phyloP scores from a whole-genome alignment of 1,140 invertebrate genomes.

The Campodea augens region DNA sequence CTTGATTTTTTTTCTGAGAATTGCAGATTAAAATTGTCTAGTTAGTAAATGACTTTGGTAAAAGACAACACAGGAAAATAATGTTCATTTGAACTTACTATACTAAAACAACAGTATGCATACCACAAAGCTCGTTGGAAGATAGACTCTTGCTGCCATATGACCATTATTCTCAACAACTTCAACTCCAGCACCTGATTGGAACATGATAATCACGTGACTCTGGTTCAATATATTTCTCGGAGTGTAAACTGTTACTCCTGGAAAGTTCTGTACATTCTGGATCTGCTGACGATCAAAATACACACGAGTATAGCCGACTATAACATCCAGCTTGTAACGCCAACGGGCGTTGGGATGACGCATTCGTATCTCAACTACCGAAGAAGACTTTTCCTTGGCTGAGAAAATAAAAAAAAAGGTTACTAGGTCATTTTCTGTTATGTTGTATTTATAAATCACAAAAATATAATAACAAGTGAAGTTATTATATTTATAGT shows the following conservation, averaged over 20 bases:
- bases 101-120: too few relatives aligned
- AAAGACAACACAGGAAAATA: too few relatives aligned
- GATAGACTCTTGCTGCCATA: constrained; percentile 62
- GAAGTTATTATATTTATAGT: too few relatives aligned
- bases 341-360: constrained; percentile 71
- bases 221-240: constrained; percentile 82
- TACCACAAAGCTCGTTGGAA: constrained; percentile 77
- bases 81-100: too few relatives aligned
- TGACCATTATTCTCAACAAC: constrained; percentile 76
- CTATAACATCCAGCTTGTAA: constrained; percentile 76
- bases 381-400: constrained; percentile 59
- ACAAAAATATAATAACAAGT: too few relatives aligned
- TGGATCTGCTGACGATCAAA: constrained; percentile 81
- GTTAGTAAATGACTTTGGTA: too few relatives aligned
- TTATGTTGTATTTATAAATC: too few relatives aligned
- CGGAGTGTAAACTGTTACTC: constrained; percentile 77
- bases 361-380: constrained; percentile 64
- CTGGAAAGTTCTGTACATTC: constrained; percentile 76
- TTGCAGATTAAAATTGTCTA: too few relatives aligned
- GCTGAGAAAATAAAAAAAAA: too few relatives aligned
- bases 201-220: constrained; percentile 84
- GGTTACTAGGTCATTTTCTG: too few relatives aligned
- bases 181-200: constrained; percentile 80
- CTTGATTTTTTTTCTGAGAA: constrained; percentile 63
- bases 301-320: constrained; percentile 60